These are phyloP conservation scores for Dunckerocampus dactyliophorus DNA, from an alignment of 2,113 vertebrate genomes.

Conservation along the genomic window DNA sequence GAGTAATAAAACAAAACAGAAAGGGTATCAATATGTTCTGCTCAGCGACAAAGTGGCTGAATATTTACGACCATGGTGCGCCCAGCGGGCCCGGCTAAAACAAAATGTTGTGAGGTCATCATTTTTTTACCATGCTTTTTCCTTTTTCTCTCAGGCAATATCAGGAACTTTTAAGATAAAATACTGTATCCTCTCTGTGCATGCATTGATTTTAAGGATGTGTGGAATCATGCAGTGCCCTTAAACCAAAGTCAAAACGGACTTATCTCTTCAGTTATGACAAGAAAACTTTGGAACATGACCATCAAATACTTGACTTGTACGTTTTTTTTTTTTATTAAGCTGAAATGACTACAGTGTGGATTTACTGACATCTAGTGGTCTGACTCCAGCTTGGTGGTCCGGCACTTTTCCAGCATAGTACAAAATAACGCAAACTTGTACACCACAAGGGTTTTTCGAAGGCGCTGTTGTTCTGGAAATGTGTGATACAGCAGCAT, in stretches of 20 bases:
- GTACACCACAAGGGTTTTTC: neutral
- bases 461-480: neutral
- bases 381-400: too few species aligned
- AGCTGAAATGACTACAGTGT: slow-evolving; percentile 7
- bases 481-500: neutral
- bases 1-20: slow-evolving; percentile 61
- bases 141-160: slow-evolving; percentile 2
- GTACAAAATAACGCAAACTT: too few species aligned
- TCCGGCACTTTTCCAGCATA: too few species aligned
- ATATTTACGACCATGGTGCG: slow-evolving; percentile 46
- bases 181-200: neutral
- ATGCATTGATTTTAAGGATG: neutral
- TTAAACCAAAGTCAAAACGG: neutral
- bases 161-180: slow-evolving; percentile 4
- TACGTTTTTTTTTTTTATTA: neutral
- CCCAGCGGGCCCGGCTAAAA: slow-evolving; percentile 20
- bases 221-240: neutral
- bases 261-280: neutral
- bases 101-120: slow-evolving; percentile 21
- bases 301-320: neutral
- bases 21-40: slow-evolving; percentile 64
- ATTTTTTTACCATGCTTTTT: neutral
- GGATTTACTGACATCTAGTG: too few species aligned
- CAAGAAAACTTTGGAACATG: neutral
- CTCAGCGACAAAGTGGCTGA: slow-evolving; percentile 48